Conservation (phyloP, 2,113 vertebrate genomes). For the Gobiocypris rarus region DNA sequence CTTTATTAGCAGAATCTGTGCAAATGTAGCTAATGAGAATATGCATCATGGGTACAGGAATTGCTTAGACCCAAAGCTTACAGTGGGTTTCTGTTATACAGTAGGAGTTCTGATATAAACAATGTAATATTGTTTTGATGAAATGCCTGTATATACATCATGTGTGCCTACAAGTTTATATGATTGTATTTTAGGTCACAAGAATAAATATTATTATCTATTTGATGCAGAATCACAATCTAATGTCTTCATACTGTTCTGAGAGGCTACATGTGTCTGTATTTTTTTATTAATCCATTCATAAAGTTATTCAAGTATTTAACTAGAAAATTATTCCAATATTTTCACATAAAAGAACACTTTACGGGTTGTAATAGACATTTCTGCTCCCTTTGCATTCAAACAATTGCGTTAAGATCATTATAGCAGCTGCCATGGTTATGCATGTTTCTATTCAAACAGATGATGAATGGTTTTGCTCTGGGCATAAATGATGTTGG, state of each 20-base stretch:
- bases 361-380: background rate
- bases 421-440: background rate
- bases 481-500: background rate
- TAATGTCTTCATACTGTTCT: background rate
- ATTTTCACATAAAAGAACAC: background rate
- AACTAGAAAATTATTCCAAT: background rate
- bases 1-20: slow-evolving; percentile 14
- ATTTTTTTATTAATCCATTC: background rate
- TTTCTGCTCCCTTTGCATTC: background rate
- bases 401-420: background rate
- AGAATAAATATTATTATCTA: slow-evolving; percentile 52
- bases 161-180: slow-evolving; percentile 62
- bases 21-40: slow-evolving; percentile 9
- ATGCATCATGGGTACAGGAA: slow-evolving; percentile 21
- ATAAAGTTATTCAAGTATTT: too few species aligned
- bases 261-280: background rate
- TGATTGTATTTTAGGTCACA: slow-evolving; percentile 46
- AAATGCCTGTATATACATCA: slow-evolving; percentile 56
- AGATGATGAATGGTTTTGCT: slow-evolving; percentile 12
- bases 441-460: slow-evolving; percentile 14
- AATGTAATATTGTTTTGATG: slow-evolving; percentile 49
- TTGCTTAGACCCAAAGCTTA: slow-evolving; percentile 30
- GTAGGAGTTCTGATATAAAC: slow-evolving; percentile 21
- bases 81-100: slow-evolving; percentile 37
- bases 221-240: slow-evolving; percentile 32